Percentiles rank a stretch among this genome's conserved stretches.
Evolutionary conservation across 1,140 invertebrate species (phyloP).

Genomic region (Pseudomyrmex flavicornis): DNA sequence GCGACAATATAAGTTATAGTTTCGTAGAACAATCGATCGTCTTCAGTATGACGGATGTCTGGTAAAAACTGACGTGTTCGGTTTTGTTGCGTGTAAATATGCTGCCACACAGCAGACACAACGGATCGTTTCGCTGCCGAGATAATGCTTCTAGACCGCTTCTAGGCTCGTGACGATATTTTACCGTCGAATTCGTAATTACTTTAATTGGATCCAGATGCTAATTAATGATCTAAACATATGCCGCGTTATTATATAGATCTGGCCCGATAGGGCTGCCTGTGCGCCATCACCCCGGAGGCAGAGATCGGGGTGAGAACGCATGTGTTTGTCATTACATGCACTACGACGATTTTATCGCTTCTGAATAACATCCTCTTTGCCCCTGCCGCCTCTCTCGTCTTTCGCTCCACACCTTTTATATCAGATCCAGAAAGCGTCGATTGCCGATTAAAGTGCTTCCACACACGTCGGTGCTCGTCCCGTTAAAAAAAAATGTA

Average conservation of each 20-base stretch:
- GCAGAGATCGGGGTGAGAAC: constrained; percentile 66
- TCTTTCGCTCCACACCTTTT: constrained; percentile 7
- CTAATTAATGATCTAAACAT: constrained; percentile 84
- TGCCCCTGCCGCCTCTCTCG: background rate
- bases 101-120: constrained; percentile 4
- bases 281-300: constrained; percentile 44
- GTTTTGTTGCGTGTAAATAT: constrained; percentile 36
- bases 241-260: constrained; percentile 77
- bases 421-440: constrained; percentile 31
- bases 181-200: constrained; percentile 82
- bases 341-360: constrained; percentile 79
- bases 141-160: constrained; percentile 46
- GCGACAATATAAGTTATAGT: constrained; percentile 50
- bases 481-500: background rate
- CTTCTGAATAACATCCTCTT: constrained; percentile 53
- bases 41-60: constrained; percentile 65
- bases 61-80: constrained; percentile 71
- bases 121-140: constrained; percentile 46
- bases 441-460: constrained; percentile 43
- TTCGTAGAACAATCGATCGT: constrained; percentile 68
- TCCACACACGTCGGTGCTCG: background rate
- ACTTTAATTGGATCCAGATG: constrained; percentile 84
- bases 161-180: constrained; percentile 68
- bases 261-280: constrained; percentile 75
- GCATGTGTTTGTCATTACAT: constrained; percentile 83